Conservation (phyloP, 1,140 invertebrate genomes). For the Palaemon carinicauda region DNA sequence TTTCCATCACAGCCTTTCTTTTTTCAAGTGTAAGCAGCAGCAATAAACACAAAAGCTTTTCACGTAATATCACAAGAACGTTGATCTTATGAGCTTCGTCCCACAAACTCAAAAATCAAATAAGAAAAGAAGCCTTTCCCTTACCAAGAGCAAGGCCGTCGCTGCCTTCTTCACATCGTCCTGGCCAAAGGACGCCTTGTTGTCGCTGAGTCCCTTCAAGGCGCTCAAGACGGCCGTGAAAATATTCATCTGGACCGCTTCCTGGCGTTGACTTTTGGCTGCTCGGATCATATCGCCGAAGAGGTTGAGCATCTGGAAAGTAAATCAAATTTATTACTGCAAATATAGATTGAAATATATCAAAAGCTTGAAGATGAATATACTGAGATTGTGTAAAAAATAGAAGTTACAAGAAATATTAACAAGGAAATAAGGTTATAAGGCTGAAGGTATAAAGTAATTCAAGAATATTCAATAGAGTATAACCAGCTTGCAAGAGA, state of each 20-base stretch:
- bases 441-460: background rate
- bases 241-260: conserved; percentile 96
- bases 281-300: conserved; percentile 77
- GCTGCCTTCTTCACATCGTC: conserved; percentile 90
- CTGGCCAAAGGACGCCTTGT: conserved; percentile 84
- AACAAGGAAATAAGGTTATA: background rate
- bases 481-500: too few species aligned
- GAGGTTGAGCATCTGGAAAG: conserved; percentile 90
- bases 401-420: background rate
- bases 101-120: too few species aligned
- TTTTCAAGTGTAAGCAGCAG: too few species aligned
- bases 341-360: too few species aligned
- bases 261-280: conserved; percentile 83
- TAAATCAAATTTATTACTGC: background rate
- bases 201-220: conserved; percentile 86
- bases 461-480: background rate
- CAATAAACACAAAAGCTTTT: too few species aligned
- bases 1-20: too few species aligned
- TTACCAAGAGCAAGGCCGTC: conserved; percentile 75
- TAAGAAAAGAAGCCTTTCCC: too few species aligned
- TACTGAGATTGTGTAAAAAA: background rate
- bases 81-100: too few species aligned
- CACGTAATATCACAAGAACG: too few species aligned
- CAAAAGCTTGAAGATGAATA: too few species aligned
- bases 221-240: conserved; percentile 92